phyloP scores from a whole-genome alignment of 2,797 vertebrate genomes.

The Sebastes matsubarae region DNA sequence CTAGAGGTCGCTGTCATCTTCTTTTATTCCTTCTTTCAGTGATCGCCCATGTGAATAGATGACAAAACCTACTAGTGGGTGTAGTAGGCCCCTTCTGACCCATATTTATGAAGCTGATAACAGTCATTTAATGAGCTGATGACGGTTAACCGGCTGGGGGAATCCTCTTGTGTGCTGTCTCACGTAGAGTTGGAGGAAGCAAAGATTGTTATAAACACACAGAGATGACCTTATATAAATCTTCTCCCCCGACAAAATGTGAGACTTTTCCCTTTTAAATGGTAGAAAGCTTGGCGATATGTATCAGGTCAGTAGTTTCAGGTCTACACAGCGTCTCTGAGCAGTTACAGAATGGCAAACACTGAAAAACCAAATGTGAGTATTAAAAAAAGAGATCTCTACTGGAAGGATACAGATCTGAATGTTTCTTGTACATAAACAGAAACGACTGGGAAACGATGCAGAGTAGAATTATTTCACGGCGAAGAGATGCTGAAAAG shows the following conservation, averaged over 20 bases:
- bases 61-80: too few relatives aligned
- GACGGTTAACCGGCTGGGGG: neutral
- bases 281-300: neutral
- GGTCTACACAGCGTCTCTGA: neutral
- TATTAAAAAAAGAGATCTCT: conserved; percentile 34
- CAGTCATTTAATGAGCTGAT: neutral
- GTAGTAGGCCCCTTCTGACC: too few relatives aligned
- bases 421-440: conserved; percentile 75
- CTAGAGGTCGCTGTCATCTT: fast-evolving
- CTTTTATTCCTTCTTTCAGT: too few relatives aligned
- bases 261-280: conserved; percentile 3
- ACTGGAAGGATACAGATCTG: conserved; percentile 60
- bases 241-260: neutral
- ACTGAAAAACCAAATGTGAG: conserved; percentile 60
- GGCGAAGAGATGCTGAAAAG: conserved; percentile 70
- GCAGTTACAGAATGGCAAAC: conserved; percentile 30
- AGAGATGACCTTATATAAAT: neutral
- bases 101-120: too few relatives aligned
- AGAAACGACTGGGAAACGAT: conserved; percentile 24
- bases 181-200: neutral
- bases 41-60: too few relatives aligned
- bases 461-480: conserved; percentile 37
- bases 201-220: neutral
- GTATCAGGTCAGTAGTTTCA: conserved; percentile 10
- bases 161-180: neutral